These are phyloP conservation scores for Eonycteris spelaea DNA, from an alignment of 2,113 vertebrate genomes.

Conservation along the genomic window DNA sequence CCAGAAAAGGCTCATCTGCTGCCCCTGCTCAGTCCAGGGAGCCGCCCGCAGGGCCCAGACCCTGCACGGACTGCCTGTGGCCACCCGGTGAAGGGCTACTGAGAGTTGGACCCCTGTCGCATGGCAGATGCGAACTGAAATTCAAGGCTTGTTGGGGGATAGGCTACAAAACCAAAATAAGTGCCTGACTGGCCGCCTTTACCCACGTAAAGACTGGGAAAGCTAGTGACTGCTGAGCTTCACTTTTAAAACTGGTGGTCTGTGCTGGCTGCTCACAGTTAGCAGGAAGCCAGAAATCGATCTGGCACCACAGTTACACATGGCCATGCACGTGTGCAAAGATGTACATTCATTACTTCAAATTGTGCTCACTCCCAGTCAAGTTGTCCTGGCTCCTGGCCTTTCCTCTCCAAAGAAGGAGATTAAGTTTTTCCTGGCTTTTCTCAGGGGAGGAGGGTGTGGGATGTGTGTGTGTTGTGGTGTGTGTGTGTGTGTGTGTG, in stretches of 20 bases:
- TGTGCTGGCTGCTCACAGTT: too few relatives aligned
- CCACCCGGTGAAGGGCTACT: background rate
- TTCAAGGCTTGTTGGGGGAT: too few relatives aligned
- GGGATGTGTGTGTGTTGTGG: too few relatives aligned
- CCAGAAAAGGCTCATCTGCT: background rate
- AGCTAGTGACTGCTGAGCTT: background rate
- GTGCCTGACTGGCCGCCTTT: background rate
- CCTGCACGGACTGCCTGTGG: accelerated
- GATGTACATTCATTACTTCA: background rate
- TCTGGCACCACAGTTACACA: background rate
- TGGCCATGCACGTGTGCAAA: too few relatives aligned
- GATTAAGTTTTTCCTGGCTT: background rate
- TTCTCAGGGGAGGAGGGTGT: too few relatives aligned
- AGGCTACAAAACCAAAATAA: background rate
- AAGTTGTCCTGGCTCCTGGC: background rate
- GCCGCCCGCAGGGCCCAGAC: accelerated
- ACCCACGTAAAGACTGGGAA: background rate
- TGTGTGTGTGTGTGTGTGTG: background rate
- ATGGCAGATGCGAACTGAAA: background rate
- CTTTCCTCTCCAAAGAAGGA: background rate
- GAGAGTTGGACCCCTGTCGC: too few relatives aligned
- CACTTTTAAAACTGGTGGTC: background rate
- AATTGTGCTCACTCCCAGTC: background rate
- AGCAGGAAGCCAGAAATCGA: too few relatives aligned
- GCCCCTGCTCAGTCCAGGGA: background rate